Evolutionary conservation across 1,140 invertebrate genomes (phyloP), one percentile per base, ranked within the genome.

Genomic region (Chironomus tepperi): DNA sequence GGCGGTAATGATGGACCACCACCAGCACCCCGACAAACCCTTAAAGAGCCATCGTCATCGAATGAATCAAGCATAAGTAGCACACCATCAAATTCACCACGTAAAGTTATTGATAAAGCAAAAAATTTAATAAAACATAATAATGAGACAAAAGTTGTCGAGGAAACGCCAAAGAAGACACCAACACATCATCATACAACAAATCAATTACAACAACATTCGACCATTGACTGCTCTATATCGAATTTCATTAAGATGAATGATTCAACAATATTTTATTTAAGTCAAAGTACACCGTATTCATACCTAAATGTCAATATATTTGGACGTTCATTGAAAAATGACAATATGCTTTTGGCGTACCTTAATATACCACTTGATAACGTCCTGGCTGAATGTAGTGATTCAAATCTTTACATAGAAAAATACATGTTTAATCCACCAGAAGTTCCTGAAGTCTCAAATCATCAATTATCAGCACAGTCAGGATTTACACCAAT

Each of bases 401-500:
- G 88, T 76, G 89, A 90, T 34, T 93, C 92, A 0, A 88, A 90
- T 16, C 87, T 93, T 43, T 90, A 90, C 78, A 85, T 93, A 75
- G 90, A 91, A 81, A 88, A 87, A 76, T 90, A 90, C 77, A 88
- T 89, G 16, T 86, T 93, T 42, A 82, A 91, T 76, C 90, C 91
- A 64, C 90, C 91, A 15, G 88, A 89, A 79, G 87, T 87, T 42
- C 80, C 85, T 76, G 88, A 88, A 80, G 86, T 85, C 87, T 87
- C 86, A 80, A 85, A 81, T 75, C 86, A 89, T 79, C 87, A 88
- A 73, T 84, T 91, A 76, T 86, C 88, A 47, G 86, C 83, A 42
- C 92, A 90, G 83, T 92, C 93, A 0, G 96, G 95, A 10, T 97
- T 96, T 82, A 94, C 96, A 81, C 90, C 92, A 3, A 89, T 89